Evolutionary conservation across 2,888 invertebrate species (phyloP).

Genomic region (Philopedon plagiatum): DNA sequence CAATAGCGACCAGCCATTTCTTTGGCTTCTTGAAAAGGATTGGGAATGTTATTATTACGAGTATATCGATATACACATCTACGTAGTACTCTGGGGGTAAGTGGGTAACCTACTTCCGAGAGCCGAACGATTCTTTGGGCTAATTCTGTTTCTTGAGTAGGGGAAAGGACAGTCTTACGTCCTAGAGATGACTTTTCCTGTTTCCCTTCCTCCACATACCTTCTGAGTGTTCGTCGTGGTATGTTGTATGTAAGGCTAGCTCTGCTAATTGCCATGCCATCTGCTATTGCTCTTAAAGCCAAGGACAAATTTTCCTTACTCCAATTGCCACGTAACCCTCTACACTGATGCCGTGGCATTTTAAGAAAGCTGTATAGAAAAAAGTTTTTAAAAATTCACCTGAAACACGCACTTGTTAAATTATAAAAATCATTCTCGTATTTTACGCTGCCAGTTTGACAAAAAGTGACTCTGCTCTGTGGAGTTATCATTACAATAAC

Average conservation of each 20-base stretch:
- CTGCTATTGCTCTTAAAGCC: slow-evolving; percentile 16
- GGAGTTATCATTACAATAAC: no score
- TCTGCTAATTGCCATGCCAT: neutral
- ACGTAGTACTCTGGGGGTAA: slow-evolving; percentile 30
- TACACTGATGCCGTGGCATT: neutral
- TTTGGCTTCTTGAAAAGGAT: neutral
- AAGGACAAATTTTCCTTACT: slow-evolving; percentile 8
- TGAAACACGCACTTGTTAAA: neutral
- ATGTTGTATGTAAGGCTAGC: neutral
- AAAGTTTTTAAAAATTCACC: neutral
- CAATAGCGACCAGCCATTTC: neutral
- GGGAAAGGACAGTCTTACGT: neutral
- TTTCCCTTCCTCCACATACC: neutral
- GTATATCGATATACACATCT: slow-evolving; percentile 10
- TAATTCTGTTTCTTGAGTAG: neutral
- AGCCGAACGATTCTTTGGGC: slow-evolving; percentile 15
- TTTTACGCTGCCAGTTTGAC: no score
- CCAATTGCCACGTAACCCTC: slow-evolving; percentile 27
- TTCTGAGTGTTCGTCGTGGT: neutral
- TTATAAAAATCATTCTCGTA: neutral
- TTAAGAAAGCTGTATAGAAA: neutral
- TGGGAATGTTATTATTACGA: neutral
- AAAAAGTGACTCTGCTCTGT: no score
- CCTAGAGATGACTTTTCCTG: neutral
- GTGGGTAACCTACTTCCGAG: slow-evolving; percentile 36